Evolutionary conservation across 2,888 invertebrate genomes (phyloP).

Genomic region (Rotaria magnacalcarata): DNA sequence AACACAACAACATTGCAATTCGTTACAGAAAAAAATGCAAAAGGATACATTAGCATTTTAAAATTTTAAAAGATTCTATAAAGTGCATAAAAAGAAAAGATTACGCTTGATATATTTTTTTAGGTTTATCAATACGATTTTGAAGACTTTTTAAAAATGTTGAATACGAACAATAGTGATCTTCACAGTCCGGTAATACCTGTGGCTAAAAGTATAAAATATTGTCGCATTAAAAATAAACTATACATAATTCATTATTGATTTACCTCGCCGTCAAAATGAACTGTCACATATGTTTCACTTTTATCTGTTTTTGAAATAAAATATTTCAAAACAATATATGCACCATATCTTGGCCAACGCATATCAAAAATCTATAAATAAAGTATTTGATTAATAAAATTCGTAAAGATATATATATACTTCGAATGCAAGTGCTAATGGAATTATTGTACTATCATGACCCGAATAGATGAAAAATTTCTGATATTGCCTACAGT

Average conservation of each 20-base stretch:
- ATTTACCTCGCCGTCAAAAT: not conserved
- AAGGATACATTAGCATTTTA: not conserved
- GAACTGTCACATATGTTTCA: conserved; percentile 3
- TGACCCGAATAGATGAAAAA: conserved; percentile 12
- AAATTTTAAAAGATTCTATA: no score
- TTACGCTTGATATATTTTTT: not conserved
- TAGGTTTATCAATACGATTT: conserved; percentile 3
- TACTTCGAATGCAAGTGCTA: conserved; percentile 15
- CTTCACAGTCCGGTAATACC: not conserved
- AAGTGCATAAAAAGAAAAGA: no score
- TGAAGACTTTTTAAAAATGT: not conserved
- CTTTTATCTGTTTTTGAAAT: not conserved
- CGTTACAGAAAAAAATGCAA: not conserved
- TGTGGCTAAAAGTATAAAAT: not conserved
- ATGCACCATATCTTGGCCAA: not conserved
- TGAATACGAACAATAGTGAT: conserved; percentile 11
- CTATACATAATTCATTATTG: not conserved
- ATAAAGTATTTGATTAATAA: no score
- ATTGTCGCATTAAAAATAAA: not conserved
- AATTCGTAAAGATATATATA: not conserved
- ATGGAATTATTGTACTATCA: conserved; percentile 16
- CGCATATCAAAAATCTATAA: conserved; percentile 1
- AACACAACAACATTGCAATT: no score
- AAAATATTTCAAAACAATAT: not conserved
- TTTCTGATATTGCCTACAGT: not conserved